phyloP scores from a whole-genome alignment of 2,888 invertebrate genomes.

The Coenonympha arcania region DNA sequence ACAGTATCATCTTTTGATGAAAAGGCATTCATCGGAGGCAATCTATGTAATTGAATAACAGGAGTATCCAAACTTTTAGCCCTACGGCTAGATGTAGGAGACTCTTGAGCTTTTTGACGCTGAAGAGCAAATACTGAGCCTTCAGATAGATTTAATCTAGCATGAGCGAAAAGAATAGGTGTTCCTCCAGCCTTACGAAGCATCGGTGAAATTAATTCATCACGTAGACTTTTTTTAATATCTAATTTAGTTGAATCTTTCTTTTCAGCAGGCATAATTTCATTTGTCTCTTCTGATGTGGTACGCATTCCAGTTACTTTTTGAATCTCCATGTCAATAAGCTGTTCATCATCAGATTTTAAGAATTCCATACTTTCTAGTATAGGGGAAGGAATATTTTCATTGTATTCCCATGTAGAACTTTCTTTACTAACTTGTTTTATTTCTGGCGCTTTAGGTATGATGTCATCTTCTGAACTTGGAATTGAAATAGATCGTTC shows the following conservation, averaged over 20 bases:
- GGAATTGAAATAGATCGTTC: conserved; percentile 84
- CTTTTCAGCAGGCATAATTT: conserved; percentile 42
- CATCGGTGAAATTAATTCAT: conserved; percentile 80
- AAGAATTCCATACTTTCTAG: conserved; percentile 76
- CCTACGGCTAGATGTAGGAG: conserved; percentile 82
- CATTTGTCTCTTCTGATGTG: conserved; percentile 52
- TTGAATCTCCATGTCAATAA: conserved; percentile 71
- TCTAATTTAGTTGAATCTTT: conserved; percentile 48
- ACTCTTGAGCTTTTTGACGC: conserved; percentile 83
- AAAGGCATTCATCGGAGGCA: conserved; percentile 88
- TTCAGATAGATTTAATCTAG: conserved; percentile 86
- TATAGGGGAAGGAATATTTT: conserved; percentile 78
- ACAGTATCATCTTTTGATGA: conserved; percentile 92
- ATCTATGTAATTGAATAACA: conserved; percentile 83
- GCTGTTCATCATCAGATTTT: conserved; percentile 74
- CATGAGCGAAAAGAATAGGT: conserved; percentile 85
- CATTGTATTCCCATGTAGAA: conserved; percentile 77
- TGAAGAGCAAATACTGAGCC: conserved; percentile 86
- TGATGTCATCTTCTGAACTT: conserved; percentile 82
- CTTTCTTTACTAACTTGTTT: conserved; percentile 67
- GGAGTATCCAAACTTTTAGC: conserved; percentile 90
- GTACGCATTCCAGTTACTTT: conserved; percentile 66
- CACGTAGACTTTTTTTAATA: conserved; percentile 74
- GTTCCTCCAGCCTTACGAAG: conserved; percentile 82
- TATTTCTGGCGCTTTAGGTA: conserved; percentile 72